Percentiles rank a stretch among this genome's conserved stretches.
phyloP scores from a whole-genome alignment of 2,113 vertebrate genomes.

The Archilochus colubris region DNA sequence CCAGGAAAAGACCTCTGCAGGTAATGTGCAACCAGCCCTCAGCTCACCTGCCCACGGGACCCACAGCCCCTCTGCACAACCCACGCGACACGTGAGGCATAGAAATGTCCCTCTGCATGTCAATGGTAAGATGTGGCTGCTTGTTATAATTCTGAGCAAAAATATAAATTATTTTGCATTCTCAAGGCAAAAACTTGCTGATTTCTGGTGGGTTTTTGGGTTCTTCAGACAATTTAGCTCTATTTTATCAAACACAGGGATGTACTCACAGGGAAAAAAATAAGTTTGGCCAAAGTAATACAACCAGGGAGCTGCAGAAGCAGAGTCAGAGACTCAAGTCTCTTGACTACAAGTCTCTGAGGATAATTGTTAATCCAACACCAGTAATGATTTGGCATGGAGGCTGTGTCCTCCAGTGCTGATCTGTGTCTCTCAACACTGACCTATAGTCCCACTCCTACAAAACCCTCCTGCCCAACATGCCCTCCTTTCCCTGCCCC shows the following conservation, averaged over 20 bases:
- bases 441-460: background rate
- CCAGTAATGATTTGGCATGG: background rate
- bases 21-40: background rate
- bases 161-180: rapidly evolving
- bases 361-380: background rate
- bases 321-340: background rate
- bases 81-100: background rate
- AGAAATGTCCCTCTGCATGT: background rate
- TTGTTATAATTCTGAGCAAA: background rate
- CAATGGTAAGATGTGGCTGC: rapidly evolving
- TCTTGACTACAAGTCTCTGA: background rate
- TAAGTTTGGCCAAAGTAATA: background rate
- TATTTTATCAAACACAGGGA: background rate
- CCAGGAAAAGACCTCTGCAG: slow-evolving; percentile 57
- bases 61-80: background rate
- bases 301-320: background rate
- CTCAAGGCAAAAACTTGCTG: background rate
- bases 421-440: background rate
- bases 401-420: background rate
- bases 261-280: background rate
- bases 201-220: background rate
- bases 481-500: background rate
- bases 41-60: rapidly evolving
- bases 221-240: background rate
- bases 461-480: rapidly evolving